Percentiles rank a stretch among this genome's conserved stretches.
Evolutionary conservation across 2,113 vertebrate genomes (phyloP).

Genomic region (Odontophorus gujanensis): DNA sequence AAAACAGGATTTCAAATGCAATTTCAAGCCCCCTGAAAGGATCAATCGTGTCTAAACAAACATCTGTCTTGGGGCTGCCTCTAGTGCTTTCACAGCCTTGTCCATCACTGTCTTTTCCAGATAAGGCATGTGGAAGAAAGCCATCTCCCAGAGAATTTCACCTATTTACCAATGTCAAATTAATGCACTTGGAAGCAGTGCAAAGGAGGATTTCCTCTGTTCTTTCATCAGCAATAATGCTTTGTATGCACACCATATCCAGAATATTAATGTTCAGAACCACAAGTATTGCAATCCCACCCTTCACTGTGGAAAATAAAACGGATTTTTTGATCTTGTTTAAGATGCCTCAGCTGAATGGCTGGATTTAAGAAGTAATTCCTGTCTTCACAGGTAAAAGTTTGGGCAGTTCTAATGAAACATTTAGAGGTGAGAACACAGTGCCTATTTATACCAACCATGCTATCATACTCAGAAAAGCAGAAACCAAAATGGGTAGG

Average conservation of each 20-base stretch:
- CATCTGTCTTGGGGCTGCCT: constrained; percentile 60
- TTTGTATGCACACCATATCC: constrained; percentile 34
- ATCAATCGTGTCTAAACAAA: constrained; percentile 64
- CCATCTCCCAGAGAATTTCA: constrained; percentile 63
- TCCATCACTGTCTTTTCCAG: constrained; percentile 66
- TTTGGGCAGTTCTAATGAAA: background rate
- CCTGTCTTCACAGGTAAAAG: constrained; percentile 7
- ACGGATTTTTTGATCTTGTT: background rate
- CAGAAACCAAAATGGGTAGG: constrained; percentile 46
- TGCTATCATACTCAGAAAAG: constrained; percentile 2
- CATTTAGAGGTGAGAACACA: background rate
- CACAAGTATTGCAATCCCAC: background rate
- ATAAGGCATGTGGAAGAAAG: constrained; percentile 64
- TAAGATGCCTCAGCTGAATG: constrained; percentile 6
- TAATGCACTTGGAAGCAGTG: constrained; percentile 62
- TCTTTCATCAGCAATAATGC: constrained; percentile 2
- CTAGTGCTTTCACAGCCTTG: constrained; percentile 60
- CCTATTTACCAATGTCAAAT: constrained; percentile 66
- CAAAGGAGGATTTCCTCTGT: constrained; percentile 50
- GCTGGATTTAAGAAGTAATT: constrained; percentile 14
- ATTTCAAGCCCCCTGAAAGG: constrained; percentile 60
- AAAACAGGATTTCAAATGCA: constrained; percentile 49
- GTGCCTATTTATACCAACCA: constrained; percentile 20
- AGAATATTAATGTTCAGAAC: constrained; percentile 37
- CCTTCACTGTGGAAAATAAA: background rate